Conservation (phyloP, 2,888 invertebrate genomes). For the Tenthredo amoena region DNA sequence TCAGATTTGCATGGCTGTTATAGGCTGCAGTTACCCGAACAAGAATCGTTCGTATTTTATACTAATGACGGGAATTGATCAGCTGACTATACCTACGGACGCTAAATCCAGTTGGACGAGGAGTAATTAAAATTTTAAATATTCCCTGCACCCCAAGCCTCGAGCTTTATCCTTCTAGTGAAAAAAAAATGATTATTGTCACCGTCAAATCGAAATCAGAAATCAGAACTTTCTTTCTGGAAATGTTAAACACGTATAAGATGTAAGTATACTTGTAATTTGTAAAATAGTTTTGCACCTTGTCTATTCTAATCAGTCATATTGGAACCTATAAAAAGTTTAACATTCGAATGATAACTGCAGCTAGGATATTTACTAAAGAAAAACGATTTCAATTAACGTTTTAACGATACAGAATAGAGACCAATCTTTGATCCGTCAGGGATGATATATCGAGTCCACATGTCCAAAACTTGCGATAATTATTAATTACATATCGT, state of each 20-base stretch:
- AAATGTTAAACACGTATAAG: not conserved
- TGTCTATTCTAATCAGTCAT: not conserved
- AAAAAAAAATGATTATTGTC: not conserved
- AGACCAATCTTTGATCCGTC: slow-evolving; percentile 56
- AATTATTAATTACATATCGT: slow-evolving; percentile 20
- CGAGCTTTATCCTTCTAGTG: not conserved
- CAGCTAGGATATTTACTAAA: slow-evolving; percentile 3
- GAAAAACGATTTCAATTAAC: slow-evolving; percentile 51
- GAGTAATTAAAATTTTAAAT: not conserved
- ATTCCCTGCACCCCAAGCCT: not conserved
- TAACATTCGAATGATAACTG: not conserved
- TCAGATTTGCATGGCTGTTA: slow-evolving; percentile 68
- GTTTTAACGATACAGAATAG: slow-evolving; percentile 48
- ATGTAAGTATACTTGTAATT: not conserved
- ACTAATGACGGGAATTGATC: slow-evolving; percentile 1
- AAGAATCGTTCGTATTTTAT: slow-evolving; percentile 63
- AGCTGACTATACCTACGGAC: not conserved
- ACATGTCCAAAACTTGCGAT: not conserved
- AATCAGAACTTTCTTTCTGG: not conserved
- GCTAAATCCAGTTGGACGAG: not conserved
- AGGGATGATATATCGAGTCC: slow-evolving; percentile 46
- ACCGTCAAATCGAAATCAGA: not conserved
- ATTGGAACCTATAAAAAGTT: not conserved
- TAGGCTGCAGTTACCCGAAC: slow-evolving; percentile 59
- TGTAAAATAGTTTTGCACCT: not conserved